Conservation (phyloP, 2,113 vertebrate genomes). For the Colinus virginianus region DNA sequence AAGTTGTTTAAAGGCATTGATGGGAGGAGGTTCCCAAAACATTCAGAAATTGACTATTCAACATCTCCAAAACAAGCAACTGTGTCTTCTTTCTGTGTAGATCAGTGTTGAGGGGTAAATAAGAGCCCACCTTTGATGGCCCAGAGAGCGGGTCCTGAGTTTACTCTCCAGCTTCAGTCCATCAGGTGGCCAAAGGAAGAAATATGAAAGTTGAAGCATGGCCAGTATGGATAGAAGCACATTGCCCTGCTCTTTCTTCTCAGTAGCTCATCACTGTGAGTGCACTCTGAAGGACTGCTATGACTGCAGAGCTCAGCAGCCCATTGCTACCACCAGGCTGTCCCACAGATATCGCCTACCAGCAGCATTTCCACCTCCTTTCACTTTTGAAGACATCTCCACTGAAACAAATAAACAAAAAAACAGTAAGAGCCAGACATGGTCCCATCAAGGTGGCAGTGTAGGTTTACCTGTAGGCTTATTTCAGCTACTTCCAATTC, state of each 20-base stretch:
- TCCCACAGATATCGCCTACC: background rate
- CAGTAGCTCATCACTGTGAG: background rate
- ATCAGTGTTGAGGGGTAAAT: background rate
- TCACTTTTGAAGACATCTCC: background rate
- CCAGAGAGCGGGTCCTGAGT: background rate
- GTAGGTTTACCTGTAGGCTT: background rate
- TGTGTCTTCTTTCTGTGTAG: background rate
- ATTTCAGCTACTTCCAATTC: background rate
- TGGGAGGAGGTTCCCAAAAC: background rate
- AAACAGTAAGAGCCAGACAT: background rate
- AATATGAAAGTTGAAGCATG: background rate
- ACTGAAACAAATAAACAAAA: background rate
- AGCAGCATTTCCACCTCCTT: background rate
- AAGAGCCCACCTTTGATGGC: background rate
- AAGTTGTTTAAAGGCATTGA: background rate
- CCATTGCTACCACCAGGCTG: background rate
- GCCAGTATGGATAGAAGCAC: background rate
- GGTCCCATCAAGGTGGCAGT: background rate
- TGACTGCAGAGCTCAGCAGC: background rate
- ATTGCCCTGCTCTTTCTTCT: background rate
- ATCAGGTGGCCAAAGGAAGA: background rate
- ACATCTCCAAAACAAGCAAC: background rate
- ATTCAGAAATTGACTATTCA: background rate
- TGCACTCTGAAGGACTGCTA: background rate
- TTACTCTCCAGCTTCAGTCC: background rate